Conservation (phyloP, 2,888 invertebrate species). For the Chesias legatella region DNA sequence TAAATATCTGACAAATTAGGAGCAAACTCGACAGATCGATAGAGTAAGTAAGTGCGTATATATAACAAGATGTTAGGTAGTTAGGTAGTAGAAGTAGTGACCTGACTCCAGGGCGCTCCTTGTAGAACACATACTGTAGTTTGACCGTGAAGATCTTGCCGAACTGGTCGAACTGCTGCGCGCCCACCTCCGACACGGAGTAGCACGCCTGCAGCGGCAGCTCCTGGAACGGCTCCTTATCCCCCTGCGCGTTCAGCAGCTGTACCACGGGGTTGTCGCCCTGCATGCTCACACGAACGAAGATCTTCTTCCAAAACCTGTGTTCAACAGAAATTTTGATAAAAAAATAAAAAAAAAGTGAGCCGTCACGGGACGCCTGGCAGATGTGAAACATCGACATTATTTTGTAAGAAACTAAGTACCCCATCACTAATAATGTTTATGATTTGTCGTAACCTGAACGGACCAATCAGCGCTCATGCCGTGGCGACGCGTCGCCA, state of each 20-base stretch:
- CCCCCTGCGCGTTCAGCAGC: conserved; percentile 89
- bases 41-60: no score
- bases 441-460: no score
- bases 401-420: no score
- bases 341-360: no score
- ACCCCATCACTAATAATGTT: no score
- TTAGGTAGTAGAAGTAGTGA: conserved; percentile 28
- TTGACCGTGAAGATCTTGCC: conserved; percentile 99
- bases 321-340: background rate
- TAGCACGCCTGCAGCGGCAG: conserved; percentile 96
- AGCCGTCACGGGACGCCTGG: no score
- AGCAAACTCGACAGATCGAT: no score
- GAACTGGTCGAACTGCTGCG: conserved; percentile 99
- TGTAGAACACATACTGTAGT: conserved; percentile 98
- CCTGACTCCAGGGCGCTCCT: conserved; percentile 96
- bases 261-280: conserved; percentile 93
- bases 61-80: no score
- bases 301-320: conserved; percentile 98
- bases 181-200: conserved; percentile 95
- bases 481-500: no score
- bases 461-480: no score
- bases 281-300: conserved; percentile 88
- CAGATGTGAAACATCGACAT: no score
- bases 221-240: conserved; percentile 97
- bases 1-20: no score